Percentiles rank a stretch among this genome's conserved stretches.
phyloP scores from a whole-genome alignment of 2,797 vertebrate genomes.

The Rhinogobio ventralis region DNA sequence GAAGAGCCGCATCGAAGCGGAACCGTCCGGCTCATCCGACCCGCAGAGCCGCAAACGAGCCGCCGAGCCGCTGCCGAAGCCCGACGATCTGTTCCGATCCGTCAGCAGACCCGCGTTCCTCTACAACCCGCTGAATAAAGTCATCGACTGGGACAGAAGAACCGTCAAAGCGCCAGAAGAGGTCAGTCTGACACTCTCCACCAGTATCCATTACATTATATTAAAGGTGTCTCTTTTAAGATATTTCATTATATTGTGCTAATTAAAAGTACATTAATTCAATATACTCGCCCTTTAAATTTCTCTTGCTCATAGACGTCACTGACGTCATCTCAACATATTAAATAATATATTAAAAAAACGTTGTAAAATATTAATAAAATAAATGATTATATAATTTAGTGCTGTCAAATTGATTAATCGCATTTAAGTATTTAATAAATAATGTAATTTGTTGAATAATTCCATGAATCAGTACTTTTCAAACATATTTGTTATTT shows the following conservation, averaged over 20 bases:
- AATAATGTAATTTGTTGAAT: background rate
- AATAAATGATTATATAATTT: too few species aligned
- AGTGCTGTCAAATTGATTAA: too few species aligned
- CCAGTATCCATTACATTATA: too few species aligned
- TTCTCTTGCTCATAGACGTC: too few species aligned
- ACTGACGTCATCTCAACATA: too few species aligned
- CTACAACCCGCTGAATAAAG: slow-evolving; percentile 89
- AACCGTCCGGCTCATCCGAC: slow-evolving; percentile 55
- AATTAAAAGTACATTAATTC: too few species aligned
- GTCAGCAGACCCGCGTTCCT: slow-evolving; percentile 91
- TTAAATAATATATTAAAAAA: too few species aligned
- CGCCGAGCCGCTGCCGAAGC: slow-evolving; percentile 78
- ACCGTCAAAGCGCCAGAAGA: slow-evolving; percentile 90
- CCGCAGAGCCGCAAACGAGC: slow-evolving; percentile 48
- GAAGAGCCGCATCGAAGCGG: slow-evolving; percentile 55
- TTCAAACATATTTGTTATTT: background rate
- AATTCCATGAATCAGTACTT: background rate
- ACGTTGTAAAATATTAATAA: too few species aligned
- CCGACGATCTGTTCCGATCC: slow-evolving; percentile 89
- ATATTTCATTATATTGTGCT: too few species aligned
- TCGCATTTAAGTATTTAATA: too few species aligned
- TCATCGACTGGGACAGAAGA: slow-evolving; percentile 94
- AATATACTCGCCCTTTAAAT: too few species aligned
- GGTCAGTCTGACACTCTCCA: slow-evolving; percentile 72
- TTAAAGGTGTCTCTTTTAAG: too few species aligned